phyloP scores from a whole-genome alignment of 2,113 vertebrate genomes.

The Clupea harengus region DNA sequence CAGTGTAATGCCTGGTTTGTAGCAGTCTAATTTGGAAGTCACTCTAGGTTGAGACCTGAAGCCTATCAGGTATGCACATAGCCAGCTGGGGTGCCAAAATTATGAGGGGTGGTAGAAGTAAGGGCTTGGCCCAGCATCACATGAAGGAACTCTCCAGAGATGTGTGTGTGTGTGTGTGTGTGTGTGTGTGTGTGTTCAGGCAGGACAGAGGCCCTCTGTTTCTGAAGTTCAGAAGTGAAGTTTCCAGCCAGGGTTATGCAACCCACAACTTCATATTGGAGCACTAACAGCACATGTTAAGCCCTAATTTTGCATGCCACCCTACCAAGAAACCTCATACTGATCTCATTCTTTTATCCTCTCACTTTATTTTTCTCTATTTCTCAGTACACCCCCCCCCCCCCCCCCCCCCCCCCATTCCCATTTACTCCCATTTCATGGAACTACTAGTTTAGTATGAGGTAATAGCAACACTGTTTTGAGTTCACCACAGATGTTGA shows the following conservation, averaged over 20 bases:
- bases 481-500: background rate
- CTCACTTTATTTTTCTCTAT: background rate
- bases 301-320: conserved; percentile 5
- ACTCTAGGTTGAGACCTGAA: background rate
- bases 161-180: background rate
- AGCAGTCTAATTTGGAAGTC: background rate
- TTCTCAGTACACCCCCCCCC: no score
- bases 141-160: conserved; percentile 2
- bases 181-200: background rate
- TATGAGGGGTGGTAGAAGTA: background rate
- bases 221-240: background rate
- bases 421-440: background rate
- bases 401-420: no score
- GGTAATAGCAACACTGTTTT: background rate
- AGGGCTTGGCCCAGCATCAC: background rate
- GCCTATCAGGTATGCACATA: background rate
- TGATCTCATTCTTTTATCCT: background rate
- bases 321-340: background rate
- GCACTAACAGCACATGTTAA: background rate
- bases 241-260: background rate
- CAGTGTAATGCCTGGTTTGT: background rate
- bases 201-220: background rate
- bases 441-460: background rate
- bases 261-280: background rate
- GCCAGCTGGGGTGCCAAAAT: background rate